A percentile compares a stretch with the other conserved stretches of the same genome.
phyloP scores from a whole-genome alignment of 2,113 vertebrate species.

The Sturnira hondurensis region DNA sequence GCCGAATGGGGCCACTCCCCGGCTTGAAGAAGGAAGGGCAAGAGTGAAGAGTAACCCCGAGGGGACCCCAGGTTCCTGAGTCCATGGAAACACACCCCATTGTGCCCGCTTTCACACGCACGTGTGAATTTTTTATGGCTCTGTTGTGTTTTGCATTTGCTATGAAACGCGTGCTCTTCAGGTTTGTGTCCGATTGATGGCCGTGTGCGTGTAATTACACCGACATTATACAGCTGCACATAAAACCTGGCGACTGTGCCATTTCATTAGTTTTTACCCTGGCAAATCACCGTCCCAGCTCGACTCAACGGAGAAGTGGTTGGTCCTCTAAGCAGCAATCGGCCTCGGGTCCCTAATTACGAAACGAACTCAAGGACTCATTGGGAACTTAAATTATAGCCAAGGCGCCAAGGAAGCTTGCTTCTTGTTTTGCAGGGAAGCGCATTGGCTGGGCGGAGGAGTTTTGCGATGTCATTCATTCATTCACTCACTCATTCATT shows the following conservation, averaged over 20 bases:
- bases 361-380: not conserved
- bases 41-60: not conserved
- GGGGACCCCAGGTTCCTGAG: not conserved
- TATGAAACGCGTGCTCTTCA: not conserved
- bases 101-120: accelerated
- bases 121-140: not conserved
- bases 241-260: not conserved
- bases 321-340: not conserved
- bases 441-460: not conserved
- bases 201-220: not conserved
- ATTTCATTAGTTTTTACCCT: not conserved
- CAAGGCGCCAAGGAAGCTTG: not conserved
- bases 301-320: not conserved
- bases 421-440: not conserved
- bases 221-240: not conserved
- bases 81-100: accelerated
- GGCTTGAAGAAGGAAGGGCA: not conserved
- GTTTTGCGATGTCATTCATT: not conserved
- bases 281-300: not conserved
- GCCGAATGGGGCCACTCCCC: not conserved
- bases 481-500: not conserved
- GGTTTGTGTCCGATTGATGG: not conserved
- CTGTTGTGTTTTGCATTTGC: not conserved
- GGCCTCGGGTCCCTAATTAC: not conserved
- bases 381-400: not conserved